Evolutionary conservation across 2,888 invertebrate species (phyloP).

Genomic region (Drosophila neoperkinsi): DNA sequence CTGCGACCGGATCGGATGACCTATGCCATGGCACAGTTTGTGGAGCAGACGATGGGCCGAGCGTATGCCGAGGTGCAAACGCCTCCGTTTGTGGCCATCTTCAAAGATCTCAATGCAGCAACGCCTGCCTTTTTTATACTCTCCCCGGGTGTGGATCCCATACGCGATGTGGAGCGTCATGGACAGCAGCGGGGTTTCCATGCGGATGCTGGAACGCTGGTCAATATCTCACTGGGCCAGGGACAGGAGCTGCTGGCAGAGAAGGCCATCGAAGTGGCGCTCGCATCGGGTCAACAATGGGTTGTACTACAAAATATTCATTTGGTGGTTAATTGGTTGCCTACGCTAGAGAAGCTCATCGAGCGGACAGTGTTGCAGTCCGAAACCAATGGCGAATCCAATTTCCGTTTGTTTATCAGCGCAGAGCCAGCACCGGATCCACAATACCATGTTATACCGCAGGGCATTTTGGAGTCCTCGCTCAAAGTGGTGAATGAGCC

Average conservation of each 20-base stretch:
- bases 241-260: constrained; percentile 97
- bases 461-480: constrained; percentile 96
- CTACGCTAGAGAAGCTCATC: constrained; percentile 95
- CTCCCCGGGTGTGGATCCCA: constrained; percentile 97
- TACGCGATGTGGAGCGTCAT: constrained; percentile 91
- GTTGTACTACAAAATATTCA: constrained; percentile 97
- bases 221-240: constrained; percentile 97
- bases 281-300: constrained; percentile 92
- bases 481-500: constrained; percentile 99
- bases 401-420: constrained; percentile 92
- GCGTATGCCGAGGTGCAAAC: constrained; percentile 92
- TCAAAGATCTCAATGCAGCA: constrained; percentile 92
- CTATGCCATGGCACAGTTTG: constrained; percentile 92
- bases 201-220: constrained; percentile 91
- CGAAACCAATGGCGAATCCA: constrained; percentile 83
- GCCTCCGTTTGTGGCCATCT: constrained; percentile 93
- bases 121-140: constrained; percentile 98
- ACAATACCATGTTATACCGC: constrained; percentile 88
- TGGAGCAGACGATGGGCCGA: constrained; percentile 94
- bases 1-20: constrained; percentile 97
- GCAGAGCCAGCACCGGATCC: constrained; percentile 94
- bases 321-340: constrained; percentile 95
- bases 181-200: constrained; percentile 93
- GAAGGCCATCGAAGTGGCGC: constrained; percentile 91
- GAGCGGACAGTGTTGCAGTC: constrained; percentile 91